Evolutionary conservation across 1,140 invertebrate genomes (phyloP).

Genomic region (Cotesia chilonis): DNA sequence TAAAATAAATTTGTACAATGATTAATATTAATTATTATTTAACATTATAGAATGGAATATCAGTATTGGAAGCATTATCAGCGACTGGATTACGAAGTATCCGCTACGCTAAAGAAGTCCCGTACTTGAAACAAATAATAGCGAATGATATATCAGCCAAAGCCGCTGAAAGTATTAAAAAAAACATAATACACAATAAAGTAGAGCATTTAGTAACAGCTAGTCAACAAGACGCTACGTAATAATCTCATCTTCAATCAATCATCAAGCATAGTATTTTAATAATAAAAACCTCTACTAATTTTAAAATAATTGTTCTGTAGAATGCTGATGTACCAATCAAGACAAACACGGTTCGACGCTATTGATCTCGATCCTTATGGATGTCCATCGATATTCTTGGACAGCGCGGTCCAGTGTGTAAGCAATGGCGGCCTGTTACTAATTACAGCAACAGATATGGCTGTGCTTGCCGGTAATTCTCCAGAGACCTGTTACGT

Average conservation of each 20-base stretch:
- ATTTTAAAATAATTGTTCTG: too few relatives aligned
- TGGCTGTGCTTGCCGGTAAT: conserved; percentile 97
- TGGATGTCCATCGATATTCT: conserved; percentile 91
- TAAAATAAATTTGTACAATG: neutral
- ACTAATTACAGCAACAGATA: conserved; percentile 97
- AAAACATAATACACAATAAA: conserved; percentile 83
- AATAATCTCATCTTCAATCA: conserved; percentile 50
- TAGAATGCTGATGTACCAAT: conserved; percentile 86
- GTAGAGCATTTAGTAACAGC: conserved; percentile 79
- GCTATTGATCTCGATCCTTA: conserved; percentile 98
- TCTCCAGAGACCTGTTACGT: conserved; percentile 91
- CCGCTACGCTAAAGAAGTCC: conserved; percentile 94
- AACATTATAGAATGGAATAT: conserved; percentile 68
- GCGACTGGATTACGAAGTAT: conserved; percentile 95
- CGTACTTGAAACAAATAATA: conserved; percentile 81
- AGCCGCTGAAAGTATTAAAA: conserved; percentile 87
- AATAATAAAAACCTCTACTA: conserved; percentile 22
- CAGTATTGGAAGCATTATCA: conserved; percentile 91
- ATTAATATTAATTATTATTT: conserved; percentile 8
- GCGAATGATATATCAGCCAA: conserved; percentile 93
- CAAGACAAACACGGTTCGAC: conserved; percentile 80
- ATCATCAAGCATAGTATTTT: neutral
- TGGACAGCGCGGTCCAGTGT: conserved; percentile 90
- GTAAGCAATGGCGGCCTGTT: conserved; percentile 82
- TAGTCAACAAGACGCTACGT: conserved; percentile 85